phyloP scores from a whole-genome alignment of 2,797 vertebrate species.

The Ceryle rudis region DNA sequence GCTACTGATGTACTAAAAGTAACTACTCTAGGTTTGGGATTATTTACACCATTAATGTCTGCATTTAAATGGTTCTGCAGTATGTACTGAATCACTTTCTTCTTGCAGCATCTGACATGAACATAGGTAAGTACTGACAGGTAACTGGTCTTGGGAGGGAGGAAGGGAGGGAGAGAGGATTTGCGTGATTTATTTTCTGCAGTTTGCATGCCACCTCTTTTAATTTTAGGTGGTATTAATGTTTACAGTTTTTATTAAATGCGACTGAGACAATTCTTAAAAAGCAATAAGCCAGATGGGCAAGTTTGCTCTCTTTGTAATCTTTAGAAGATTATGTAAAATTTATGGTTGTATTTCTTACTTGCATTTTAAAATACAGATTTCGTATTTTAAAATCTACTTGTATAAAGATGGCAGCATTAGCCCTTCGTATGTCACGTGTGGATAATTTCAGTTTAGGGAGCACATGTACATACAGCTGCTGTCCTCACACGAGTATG shows the following conservation, averaged over 20 bases:
- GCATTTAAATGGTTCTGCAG: conserved; percentile 48
- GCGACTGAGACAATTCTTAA: conserved; percentile 1
- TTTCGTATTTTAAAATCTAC: background rate
- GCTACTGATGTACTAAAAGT: conserved; percentile 9
- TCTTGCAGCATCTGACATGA: conserved; percentile 62
- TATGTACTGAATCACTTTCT: conserved; percentile 68
- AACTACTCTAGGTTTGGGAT: conserved; percentile 39
- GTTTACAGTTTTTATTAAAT: conserved; percentile 9
- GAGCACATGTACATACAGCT: background rate
- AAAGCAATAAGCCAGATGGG: background rate
- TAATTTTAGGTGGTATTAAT: background rate
- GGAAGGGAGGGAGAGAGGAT: background rate
- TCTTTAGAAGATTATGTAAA: background rate
- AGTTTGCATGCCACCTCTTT: background rate
- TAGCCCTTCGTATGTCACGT: background rate
- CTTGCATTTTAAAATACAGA: background rate
- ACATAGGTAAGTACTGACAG: conserved; percentile 73
- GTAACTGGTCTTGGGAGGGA: conserved; percentile 50
- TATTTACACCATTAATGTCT: conserved; percentile 58
- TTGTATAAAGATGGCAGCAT: background rate
- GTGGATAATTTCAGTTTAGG: background rate
- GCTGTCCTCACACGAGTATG: background rate
- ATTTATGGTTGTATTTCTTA: background rate
- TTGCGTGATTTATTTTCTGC: background rate
- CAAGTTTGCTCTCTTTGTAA: conserved; percentile 10